These are phyloP conservation scores for Heliconius himera DNA, from an alignment of 1,140 invertebrate genomes.

Conservation along the genomic window DNA sequence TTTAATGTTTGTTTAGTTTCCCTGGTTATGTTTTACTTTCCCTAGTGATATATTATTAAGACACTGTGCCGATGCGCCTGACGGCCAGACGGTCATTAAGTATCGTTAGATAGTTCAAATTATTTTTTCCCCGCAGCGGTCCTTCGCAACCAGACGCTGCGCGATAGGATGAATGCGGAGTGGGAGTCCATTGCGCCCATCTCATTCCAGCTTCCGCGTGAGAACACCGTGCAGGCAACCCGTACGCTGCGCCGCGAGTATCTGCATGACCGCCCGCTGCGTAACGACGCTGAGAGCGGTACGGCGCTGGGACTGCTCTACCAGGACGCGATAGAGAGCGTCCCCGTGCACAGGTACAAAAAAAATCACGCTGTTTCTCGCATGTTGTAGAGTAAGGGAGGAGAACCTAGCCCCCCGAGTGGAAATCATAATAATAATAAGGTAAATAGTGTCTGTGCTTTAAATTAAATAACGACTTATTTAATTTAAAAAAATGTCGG, in stretches of 20 bases:
- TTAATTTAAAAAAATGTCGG: too few species aligned
- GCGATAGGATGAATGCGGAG: not conserved
- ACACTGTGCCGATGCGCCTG: too few species aligned
- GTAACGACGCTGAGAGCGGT: conserved; percentile 49
- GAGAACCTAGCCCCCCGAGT: too few species aligned
- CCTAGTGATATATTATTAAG: too few species aligned
- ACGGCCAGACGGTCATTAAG: too few species aligned
- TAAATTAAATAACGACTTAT: too few species aligned
- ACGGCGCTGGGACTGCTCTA: conserved; percentile 56
- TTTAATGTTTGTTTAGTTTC: too few species aligned
- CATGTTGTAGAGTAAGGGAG: not conserved
- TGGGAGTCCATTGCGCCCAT: not conserved
- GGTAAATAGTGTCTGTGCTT: conserved; percentile 33
- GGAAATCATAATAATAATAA: too few species aligned
- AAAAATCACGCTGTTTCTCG: not conserved
- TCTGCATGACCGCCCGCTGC: conserved; percentile 26
- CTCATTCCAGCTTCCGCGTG: not conserved
- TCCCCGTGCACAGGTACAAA: conserved; percentile 57
- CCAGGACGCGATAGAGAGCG: conserved; percentile 57
- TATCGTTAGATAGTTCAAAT: not conserved
- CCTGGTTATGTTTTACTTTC: too few species aligned
- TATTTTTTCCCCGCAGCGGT: not conserved
- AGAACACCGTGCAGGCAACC: not conserved
- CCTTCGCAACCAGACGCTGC: not conserved
- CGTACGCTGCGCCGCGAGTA: not conserved